Evolutionary conservation across 2,888 invertebrate species (phyloP), one percentile per base, ranked within the genome.

Genomic region (Eumerus sabulonum): DNA sequence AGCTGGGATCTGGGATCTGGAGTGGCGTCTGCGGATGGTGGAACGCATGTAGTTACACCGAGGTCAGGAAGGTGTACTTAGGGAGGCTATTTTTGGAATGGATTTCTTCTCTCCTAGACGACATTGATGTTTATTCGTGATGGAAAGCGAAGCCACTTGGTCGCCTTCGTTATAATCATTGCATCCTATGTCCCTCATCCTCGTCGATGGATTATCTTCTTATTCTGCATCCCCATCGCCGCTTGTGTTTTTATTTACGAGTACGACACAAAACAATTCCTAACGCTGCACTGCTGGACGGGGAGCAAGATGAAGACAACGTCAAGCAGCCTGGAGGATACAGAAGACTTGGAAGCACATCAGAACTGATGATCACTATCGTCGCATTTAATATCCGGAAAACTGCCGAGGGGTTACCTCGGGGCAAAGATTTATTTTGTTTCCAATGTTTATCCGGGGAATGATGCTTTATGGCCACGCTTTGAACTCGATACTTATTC

Each of bases 351-450:
- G 40, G 40, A n/a, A 62, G 45, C 16, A 53, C 27, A 27, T 27
- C 27, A 27, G 27, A 4, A 51, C 62, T 72, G 81, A 82, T 68
- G 74, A 68, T 82, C 73, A 82, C 77, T 72, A 81, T 82, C 72
- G 71, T 7, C 27, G 27, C 7, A 27, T 27, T 7, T 27, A 27
- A 56, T 70, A 76, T 82, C 77, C 54, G 64, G 56, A 74, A 1
- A 5, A 9, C 47, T 16, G 45, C 53, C 59, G 27, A 64, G 66
- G 62, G 18, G 51, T 27, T 27, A 7, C 27, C 27, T 27, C 7
- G 3, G 27, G 7, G 27, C 27, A 4, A 68, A 77, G 74, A 79
- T 74, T 79, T 79, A 79, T 79, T 79, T 74, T 79, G 68, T 73
- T 79, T 74, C 48, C 63, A 74, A 70, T 79, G 79, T 74, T 70